Evolutionary conservation across 2,888 invertebrate genomes (phyloP).

Genomic region (Meiosimyza decipiens): DNA sequence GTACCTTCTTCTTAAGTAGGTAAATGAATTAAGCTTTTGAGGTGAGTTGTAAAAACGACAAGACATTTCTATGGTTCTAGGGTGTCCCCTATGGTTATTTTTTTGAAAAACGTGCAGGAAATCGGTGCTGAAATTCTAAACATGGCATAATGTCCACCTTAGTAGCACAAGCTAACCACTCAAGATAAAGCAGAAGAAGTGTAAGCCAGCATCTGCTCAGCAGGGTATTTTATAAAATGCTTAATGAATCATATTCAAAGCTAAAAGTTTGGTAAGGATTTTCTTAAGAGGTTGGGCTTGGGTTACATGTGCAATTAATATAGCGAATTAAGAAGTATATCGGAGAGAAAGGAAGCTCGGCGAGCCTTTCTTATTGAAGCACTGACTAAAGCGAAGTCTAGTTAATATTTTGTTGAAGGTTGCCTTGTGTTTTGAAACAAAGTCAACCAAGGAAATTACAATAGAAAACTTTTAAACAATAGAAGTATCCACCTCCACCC

Average conservation of each 20-base stretch:
- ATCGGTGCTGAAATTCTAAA: too few relatives aligned
- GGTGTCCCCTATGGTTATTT: not conserved
- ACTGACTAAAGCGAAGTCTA: slow-evolving; percentile 1
- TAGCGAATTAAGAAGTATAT: slow-evolving; percentile 19
- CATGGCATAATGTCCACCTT: too few relatives aligned
- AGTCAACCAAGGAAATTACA: not conserved
- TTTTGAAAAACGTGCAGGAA: too few relatives aligned
- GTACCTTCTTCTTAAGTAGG: slow-evolving; percentile 48
- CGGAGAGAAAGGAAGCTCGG: not conserved
- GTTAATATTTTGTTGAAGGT: too few relatives aligned
- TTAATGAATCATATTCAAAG: slow-evolving; percentile 40
- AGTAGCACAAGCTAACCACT: too few relatives aligned
- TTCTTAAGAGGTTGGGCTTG: slow-evolving; percentile 5
- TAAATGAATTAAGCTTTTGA: slow-evolving; percentile 51
- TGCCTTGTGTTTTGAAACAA: not conserved
- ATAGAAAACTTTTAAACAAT: slow-evolving; percentile 3
- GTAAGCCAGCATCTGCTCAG: slow-evolving; percentile 10
- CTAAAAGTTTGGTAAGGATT: slow-evolving; percentile 28
- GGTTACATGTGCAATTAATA: slow-evolving; percentile 33
- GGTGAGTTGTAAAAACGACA: slow-evolving; percentile 34
- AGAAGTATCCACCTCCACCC: not conserved
- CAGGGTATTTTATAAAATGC: slow-evolving; percentile 35
- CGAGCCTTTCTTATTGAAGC: slow-evolving; percentile 27
- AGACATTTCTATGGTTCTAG: slow-evolving; percentile 21
- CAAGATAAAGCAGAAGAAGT: not conserved